phyloP scores from a whole-genome alignment of 2,888 invertebrate species.

The Watsonalla binaria region DNA sequence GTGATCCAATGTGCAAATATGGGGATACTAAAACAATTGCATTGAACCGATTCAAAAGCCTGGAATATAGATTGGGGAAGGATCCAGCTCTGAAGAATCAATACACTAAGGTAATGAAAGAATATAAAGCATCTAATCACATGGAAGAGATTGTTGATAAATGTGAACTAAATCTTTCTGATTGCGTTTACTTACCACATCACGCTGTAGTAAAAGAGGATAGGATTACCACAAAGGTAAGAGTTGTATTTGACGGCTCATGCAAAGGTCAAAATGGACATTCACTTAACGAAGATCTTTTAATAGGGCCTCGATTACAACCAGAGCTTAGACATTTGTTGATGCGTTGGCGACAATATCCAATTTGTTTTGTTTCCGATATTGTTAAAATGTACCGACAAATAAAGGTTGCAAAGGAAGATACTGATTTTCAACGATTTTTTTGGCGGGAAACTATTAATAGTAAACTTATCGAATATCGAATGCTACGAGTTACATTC shows the following conservation, averaged over 20 bases:
- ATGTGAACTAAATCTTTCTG: no score
- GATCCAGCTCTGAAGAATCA: slow-evolving; percentile 12
- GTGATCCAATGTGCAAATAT: no score
- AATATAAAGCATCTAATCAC: slow-evolving; percentile 12
- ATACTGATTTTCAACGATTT: no score
- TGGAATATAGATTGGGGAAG: no score
- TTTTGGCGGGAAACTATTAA: no score
- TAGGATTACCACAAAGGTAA: slow-evolving; percentile 16
- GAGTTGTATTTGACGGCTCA: slow-evolving; percentile 22
- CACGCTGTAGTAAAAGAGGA: slow-evolving; percentile 17
- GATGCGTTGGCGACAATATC: slow-evolving; percentile 10
- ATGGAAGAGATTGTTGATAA: slow-evolving; percentile 5
- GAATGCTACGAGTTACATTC: no score
- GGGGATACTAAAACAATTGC: no score
- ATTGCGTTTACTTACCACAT: slow-evolving; percentile 10
- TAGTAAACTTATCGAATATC: no score
- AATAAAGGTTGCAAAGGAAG: no score
- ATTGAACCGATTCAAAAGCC: no score
- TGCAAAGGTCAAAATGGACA: slow-evolving; percentile 7
- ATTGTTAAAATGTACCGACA: slow-evolving; percentile 10
- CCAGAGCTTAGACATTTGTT: slow-evolving; percentile 9
- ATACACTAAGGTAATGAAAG: slow-evolving; percentile 8
- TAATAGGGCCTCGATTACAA: slow-evolving; percentile 14
- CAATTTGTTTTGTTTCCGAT: slow-evolving; percentile 9
- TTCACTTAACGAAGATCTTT: slow-evolving; percentile 13